phyloP scores from a whole-genome alignment of 53 echinoderm and acorn worm genomes.

The Temnopleurus reevesii region DNA sequence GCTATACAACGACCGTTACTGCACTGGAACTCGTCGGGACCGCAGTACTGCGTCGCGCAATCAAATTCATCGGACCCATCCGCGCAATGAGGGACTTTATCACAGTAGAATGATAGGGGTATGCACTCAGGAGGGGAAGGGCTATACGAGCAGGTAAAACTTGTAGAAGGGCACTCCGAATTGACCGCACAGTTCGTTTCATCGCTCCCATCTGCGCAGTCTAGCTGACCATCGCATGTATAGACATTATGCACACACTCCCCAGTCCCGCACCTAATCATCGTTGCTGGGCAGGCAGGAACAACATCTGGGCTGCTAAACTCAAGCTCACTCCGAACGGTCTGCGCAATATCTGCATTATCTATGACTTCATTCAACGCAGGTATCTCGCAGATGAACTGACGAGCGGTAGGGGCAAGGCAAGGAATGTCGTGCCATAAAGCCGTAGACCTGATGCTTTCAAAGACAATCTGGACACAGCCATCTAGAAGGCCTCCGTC shows the following conservation, averaged over 20 bases:
- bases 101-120: constrained; percentile 53
- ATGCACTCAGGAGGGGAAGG: constrained; percentile 39
- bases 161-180: background rate
- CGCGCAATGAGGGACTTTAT: constrained; percentile 20
- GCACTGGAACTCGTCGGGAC: constrained; percentile 15
- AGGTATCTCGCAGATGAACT: constrained; percentile 68
- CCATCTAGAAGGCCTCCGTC: constrained; percentile 69
- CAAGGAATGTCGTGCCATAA: constrained; percentile 78
- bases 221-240: constrained; percentile 60
- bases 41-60: constrained; percentile 45
- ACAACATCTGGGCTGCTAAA: background rate
- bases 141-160: background rate
- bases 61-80: constrained; percentile 61
- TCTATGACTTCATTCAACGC: no score
- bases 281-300: constrained; percentile 47
- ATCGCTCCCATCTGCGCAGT: constrained; percentile 72
- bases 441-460: constrained; percentile 47
- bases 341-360: background rate
- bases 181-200: constrained; percentile 33
- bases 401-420: constrained; percentile 21
- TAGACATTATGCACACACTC: constrained; percentile 73
- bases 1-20: constrained; percentile 49
- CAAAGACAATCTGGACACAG: constrained; percentile 59
- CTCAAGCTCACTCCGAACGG: background rate
- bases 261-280: constrained; percentile 67